A percentile compares a stretch with the other conserved stretches of the same genome.
Evolutionary conservation across 2,113 vertebrate genomes (phyloP).

Genomic region (Zosterops pallidus): DNA sequence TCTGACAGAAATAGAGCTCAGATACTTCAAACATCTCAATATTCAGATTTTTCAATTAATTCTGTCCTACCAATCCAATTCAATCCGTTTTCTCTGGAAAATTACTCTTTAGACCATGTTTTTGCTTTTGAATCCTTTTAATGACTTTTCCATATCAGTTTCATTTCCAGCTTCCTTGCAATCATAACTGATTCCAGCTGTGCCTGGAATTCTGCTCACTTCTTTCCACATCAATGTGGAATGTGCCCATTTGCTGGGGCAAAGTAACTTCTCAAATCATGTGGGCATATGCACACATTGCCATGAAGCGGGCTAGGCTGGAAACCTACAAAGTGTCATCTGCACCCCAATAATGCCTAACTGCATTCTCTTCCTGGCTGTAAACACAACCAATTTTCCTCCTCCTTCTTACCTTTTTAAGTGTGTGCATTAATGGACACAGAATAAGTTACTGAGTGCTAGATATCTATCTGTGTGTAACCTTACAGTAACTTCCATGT

Average conservation of each 20-base stretch:
- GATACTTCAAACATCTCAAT: neutral
- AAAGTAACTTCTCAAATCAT: neutral
- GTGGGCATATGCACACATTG: neutral
- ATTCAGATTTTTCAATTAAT: neutral
- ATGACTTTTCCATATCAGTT: neutral
- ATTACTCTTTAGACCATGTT: neutral
- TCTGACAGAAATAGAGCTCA: neutral
- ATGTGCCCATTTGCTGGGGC: neutral
- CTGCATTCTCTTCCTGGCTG: neutral
- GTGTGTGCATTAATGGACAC: neutral
- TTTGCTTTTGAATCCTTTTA: constrained; percentile 24
- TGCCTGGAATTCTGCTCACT: constrained; percentile 17
- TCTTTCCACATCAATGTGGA: neutral
- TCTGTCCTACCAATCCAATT: neutral
- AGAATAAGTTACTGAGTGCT: neutral
- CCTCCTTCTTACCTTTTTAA: neutral
- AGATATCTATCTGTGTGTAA: neutral
- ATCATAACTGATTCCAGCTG: constrained; percentile 35
- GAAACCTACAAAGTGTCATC: neutral
- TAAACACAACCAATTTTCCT: neutral
- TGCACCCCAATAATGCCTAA: neutral
- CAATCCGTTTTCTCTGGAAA: neutral
- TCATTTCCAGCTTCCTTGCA: constrained; percentile 13
- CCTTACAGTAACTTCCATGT: neutral
- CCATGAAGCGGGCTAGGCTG: neutral